phyloP scores from a whole-genome alignment of 2,888 invertebrate genomes.

The Mylabris sibirica region DNA sequence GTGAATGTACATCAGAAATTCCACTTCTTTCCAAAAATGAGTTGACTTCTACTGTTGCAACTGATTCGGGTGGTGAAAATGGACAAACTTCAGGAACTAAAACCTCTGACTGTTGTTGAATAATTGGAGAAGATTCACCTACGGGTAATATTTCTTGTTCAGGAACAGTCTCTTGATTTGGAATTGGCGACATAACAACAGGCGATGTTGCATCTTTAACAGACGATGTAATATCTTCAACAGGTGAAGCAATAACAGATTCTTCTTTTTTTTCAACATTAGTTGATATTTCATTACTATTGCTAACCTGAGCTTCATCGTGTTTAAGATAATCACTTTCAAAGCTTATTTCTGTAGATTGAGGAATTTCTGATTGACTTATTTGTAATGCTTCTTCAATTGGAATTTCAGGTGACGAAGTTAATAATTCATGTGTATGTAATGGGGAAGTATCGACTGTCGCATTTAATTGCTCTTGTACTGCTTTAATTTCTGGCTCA shows the following conservation, averaged over 20 bases:
- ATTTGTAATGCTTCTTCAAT: neutral
- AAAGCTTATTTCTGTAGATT: neutral
- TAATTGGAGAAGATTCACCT: constrained; percentile 21
- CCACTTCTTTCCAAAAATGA: constrained; percentile 48
- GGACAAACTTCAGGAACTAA: constrained; percentile 28
- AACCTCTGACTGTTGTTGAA: neutral
- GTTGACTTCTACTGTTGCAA: constrained; percentile 45
- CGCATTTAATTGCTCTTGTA: neutral
- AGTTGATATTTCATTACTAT: neutral
- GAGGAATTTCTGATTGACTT: constrained; percentile 12
- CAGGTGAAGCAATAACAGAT: constrained; percentile 33
- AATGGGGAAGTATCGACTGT: neutral
- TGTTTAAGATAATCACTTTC: neutral
- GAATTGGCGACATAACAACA: constrained; percentile 23
- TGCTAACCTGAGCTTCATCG: neutral
- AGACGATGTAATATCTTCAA: constrained; percentile 57
- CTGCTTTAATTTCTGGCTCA: constrained; percentile 22
- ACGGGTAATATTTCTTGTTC: constrained; percentile 23
- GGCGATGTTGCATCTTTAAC: constrained; percentile 52
- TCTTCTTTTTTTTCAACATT: constrained; percentile 20
- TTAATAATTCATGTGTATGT: constrained; percentile 7
- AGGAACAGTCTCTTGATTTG: constrained; percentile 18
- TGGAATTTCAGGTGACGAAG: constrained; percentile 20
- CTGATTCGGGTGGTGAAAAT: constrained; percentile 39
- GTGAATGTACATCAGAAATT: constrained; percentile 46